phyloP scores from a whole-genome alignment of 1,140 invertebrate genomes.

The Macrotrachela quadricornifera region DNA sequence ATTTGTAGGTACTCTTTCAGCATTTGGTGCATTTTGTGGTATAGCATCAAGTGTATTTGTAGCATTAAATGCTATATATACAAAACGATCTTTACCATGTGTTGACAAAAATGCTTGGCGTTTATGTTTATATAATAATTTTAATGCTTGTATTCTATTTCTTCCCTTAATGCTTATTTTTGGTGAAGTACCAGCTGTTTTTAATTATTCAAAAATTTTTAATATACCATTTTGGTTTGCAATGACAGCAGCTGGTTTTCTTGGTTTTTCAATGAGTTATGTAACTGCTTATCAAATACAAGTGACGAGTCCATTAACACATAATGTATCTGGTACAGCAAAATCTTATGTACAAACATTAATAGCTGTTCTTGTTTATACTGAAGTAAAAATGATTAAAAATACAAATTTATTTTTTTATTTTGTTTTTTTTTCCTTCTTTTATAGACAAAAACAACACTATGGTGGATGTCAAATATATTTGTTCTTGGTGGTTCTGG shows the following conservation, averaged over 20 bases:
- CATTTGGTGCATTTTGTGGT: conserved; percentile 70
- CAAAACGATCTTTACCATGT: conserved; percentile 58
- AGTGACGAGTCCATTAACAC: conserved; percentile 87
- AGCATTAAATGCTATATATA: conserved; percentile 84
- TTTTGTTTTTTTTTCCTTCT: no score
- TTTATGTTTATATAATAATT: conserved; percentile 79
- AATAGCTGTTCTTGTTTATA: conserved; percentile 69
- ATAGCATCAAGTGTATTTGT: conserved; percentile 69
- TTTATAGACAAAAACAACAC: conserved; percentile 42
- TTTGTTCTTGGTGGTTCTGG: conserved; percentile 69
- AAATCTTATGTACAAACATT: conserved; percentile 95
- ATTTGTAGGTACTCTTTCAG: conserved; percentile 58
- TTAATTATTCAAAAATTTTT: conserved; percentile 44
- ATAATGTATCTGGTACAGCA: conserved; percentile 95
- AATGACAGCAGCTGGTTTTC: conserved; percentile 68
- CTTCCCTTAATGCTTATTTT: conserved; percentile 65
- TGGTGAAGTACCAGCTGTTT: conserved; percentile 46
- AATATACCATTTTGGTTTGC: conserved; percentile 29
- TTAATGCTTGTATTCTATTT: conserved; percentile 73
- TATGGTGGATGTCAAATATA: conserved; percentile 87
- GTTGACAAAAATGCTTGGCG: conserved; percentile 54
- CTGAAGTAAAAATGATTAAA: conserved; percentile 34
- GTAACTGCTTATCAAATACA: conserved; percentile 89
- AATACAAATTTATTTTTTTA: no score
- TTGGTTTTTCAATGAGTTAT: conserved; percentile 89